Evolutionary conservation across 2,888 invertebrate species (phyloP).

Genomic region (Nemapogon koenigi): DNA sequence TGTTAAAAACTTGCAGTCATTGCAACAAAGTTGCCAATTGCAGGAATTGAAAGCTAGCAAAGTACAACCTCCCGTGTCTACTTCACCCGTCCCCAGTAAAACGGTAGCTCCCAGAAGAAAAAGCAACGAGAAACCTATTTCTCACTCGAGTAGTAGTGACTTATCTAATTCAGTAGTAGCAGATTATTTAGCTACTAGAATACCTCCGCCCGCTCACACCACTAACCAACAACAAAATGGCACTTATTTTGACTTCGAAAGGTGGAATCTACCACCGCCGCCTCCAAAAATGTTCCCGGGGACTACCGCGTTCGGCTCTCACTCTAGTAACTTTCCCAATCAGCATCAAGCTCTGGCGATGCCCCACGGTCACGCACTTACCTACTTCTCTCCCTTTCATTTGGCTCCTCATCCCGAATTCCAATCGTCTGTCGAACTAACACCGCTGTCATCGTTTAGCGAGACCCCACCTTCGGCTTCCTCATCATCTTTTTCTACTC

Average conservation of each 20-base stretch:
- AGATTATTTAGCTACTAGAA: slow-evolving; percentile 64
- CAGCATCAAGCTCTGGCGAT: slow-evolving; percentile 73
- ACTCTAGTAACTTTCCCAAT: slow-evolving; percentile 61
- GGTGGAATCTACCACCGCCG: slow-evolving; percentile 79
- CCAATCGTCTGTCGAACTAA: slow-evolving; percentile 70
- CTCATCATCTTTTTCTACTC: slow-evolving; percentile 61
- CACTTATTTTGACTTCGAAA: slow-evolving; percentile 80
- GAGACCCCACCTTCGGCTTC: slow-evolving; percentile 66
- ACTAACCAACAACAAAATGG: slow-evolving; percentile 68
- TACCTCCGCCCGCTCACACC: slow-evolving; percentile 76
- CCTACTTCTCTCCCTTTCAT: slow-evolving; percentile 81
- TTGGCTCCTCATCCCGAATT: slow-evolving; percentile 73
- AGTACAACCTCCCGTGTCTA: slow-evolving; percentile 31
- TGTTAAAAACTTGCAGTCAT: slow-evolving; percentile 72
- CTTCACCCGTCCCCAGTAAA: slow-evolving; percentile 28
- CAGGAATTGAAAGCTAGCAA: slow-evolving; percentile 61
- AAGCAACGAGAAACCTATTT: slow-evolving; percentile 60
- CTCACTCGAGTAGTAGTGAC: slow-evolving; percentile 58
- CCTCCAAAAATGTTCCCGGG: slow-evolving; percentile 73
- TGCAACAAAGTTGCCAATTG: slow-evolving; percentile 67
- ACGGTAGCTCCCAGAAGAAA: slow-evolving; percentile 62
- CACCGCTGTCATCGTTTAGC: slow-evolving; percentile 64
- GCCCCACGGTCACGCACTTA: slow-evolving; percentile 70
- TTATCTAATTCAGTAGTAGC: slow-evolving; percentile 60
- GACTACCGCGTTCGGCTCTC: slow-evolving; percentile 63